These are phyloP conservation scores for Pseudomyrmex cubaensis DNA, from an alignment of 1,140 invertebrate genomes.

Conservation along the genomic window DNA sequence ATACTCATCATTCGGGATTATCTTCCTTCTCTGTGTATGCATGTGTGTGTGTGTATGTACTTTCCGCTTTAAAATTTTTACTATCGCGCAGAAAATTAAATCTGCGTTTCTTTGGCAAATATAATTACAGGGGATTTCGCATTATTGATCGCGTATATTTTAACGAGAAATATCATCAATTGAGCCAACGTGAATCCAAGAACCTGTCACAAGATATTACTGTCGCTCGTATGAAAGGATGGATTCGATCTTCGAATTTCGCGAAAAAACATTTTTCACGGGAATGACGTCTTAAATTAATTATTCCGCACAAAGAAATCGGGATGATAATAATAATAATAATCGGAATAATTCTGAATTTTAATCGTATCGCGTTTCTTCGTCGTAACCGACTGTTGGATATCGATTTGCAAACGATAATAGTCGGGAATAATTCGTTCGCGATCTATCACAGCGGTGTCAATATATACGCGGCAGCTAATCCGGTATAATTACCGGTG, in stretches of 20 bases:
- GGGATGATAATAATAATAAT: too few species aligned
- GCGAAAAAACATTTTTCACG: background rate
- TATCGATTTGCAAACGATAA: slow-evolving; percentile 14
- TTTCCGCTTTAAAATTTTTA: background rate
- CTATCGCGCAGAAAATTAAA: background rate
- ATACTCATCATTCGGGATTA: slow-evolving; percentile 24
- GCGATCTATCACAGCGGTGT: slow-evolving; percentile 4
- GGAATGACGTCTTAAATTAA: slow-evolving; percentile 5
- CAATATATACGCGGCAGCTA: slow-evolving; percentile 17
- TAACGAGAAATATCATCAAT: too few species aligned
- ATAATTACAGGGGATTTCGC: too few species aligned
- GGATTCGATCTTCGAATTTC: too few species aligned
- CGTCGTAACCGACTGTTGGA: background rate
- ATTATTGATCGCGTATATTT: too few species aligned
- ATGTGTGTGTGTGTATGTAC: too few species aligned
- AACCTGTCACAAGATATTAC: too few species aligned
- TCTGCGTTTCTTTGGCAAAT: slow-evolving; percentile 1
- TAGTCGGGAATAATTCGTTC: slow-evolving; percentile 11
- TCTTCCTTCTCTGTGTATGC: background rate
- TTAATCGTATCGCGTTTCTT: too few species aligned
- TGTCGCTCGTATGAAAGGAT: too few species aligned
- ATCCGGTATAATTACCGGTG: slow-evolving; percentile 40
- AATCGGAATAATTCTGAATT: too few species aligned
- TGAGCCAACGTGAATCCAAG: too few species aligned
- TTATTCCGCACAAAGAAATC: background rate